phyloP scores from a whole-genome alignment of 2,888 invertebrate genomes.

The Eurytoma californica region DNA sequence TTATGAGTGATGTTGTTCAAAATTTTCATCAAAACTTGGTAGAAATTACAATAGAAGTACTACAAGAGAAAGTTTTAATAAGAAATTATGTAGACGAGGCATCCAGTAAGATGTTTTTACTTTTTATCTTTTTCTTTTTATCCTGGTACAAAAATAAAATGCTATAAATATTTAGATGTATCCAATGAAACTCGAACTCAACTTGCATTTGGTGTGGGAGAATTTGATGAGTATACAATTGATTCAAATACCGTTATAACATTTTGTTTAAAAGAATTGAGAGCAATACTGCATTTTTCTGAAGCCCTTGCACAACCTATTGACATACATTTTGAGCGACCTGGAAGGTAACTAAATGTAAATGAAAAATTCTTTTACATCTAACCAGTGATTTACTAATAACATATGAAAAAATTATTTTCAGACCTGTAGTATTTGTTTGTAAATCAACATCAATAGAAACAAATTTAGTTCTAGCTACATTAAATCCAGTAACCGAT shows the following conservation, averaged over 20 bases:
- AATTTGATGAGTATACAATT: slow-evolving; percentile 84
- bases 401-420: slow-evolving; percentile 60
- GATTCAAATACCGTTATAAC: slow-evolving; percentile 84
- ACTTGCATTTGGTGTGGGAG: slow-evolving; percentile 82
- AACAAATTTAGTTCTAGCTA: slow-evolving; percentile 88
- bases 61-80: slow-evolving; percentile 79
- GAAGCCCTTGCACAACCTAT: slow-evolving; percentile 84
- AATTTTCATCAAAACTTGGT: slow-evolving; percentile 88
- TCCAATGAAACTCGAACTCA: slow-evolving; percentile 86
- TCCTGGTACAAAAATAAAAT: background rate
- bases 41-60: slow-evolving; percentile 87
- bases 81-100: slow-evolving; percentile 87
- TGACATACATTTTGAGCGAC: slow-evolving; percentile 84
- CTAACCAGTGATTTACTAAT: slow-evolving; percentile 23
- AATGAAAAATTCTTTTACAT: slow-evolving; percentile 9
- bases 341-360: slow-evolving; percentile 79
- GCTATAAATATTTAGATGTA: slow-evolving; percentile 75
- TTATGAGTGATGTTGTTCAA: slow-evolving; percentile 84
- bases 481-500: slow-evolving; percentile 79
- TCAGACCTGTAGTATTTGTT: slow-evolving; percentile 84
- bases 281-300: slow-evolving; percentile 87
- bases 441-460: slow-evolving; percentile 87
- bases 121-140: background rate
- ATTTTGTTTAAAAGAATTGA: slow-evolving; percentile 90
- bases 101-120: slow-evolving; percentile 70